Base-by-base conservation (phyloP, 2,797 vertebrate species). In the Echiichthys vipera region DNA sequence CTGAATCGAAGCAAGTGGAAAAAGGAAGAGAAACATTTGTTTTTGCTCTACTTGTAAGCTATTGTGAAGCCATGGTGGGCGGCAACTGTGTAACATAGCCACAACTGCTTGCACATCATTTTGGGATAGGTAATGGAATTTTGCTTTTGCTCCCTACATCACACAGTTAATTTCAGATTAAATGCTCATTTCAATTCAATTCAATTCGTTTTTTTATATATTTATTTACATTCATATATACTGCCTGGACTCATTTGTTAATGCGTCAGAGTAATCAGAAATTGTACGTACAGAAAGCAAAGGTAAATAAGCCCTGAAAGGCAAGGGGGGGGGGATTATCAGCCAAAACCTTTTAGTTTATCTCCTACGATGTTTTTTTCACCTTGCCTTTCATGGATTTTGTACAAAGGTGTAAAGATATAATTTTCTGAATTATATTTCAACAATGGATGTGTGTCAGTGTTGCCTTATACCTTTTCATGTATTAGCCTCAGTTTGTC, bases 21-120 rank as follows among this genome's bases (percentile, higher is more conserved):
- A n/a, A 78, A 30, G 36, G 58, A 83, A 83, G 62, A 54, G 65
- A 74, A 78, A 73, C 57, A 71, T 11, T 13, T 64, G 50, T 71
- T 66, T 78, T 34, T 2, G 5, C 64, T 81, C 27, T 22, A 4
- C 39, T 71, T 55, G 17, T 45, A 27, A 50, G 54, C 37, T 63
- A 12, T 50, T 51, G 58, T 57, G 64, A 67, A 56, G 32, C 57
- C 20, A 3, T 37, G 18, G 57, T 36, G 32, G 51, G 58, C 17
- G 37, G 30, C 15, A 24, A 29, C 30, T 39, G 46, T 18, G 24
- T 45, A 7, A 30, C 30, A 59, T 14, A 45, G 39, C 42, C 22
- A 9, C 25, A 30, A 25, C 27, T 76, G 29, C 71, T 64, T 61
- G 53, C 9, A 25, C 24, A 17, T 22, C 55, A 17, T 61, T 58